Percentiles rank a stretch among this genome's conserved stretches.
phyloP scores from a whole-genome alignment of 2,113 vertebrate species.

The Reinhardtius hippoglossoides region DNA sequence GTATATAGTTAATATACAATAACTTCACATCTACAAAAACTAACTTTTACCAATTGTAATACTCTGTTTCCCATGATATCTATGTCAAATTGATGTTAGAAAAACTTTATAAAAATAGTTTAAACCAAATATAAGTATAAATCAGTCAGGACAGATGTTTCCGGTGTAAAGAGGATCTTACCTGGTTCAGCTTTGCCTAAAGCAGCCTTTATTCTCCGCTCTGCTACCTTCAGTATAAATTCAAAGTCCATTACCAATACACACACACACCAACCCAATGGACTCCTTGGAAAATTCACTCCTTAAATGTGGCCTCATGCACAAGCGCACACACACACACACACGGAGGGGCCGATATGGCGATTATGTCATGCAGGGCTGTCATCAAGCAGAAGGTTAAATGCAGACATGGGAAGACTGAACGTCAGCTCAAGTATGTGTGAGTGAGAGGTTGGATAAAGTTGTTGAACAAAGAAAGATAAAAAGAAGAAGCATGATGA shows the following conservation, averaged over 20 bases:
- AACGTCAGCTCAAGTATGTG: conserved; percentile 55
- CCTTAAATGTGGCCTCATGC: conserved; percentile 20
- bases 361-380: conserved; percentile 61
- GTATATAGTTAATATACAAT: too few relatives aligned
- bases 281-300: conserved; percentile 8
- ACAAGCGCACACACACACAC: conserved; percentile 12
- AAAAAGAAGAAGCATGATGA: neutral
- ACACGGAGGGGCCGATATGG: conserved; percentile 44
- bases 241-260: conserved; percentile 72
- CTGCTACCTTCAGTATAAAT: conserved; percentile 67
- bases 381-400: conserved; percentile 67
- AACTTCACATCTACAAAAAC: too few relatives aligned
- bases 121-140: too few relatives aligned
- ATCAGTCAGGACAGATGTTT: neutral
- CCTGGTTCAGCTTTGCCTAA: conserved; percentile 63
- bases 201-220: conserved; percentile 67
- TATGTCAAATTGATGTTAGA: too few relatives aligned
- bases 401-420: conserved; percentile 38
- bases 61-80: too few relatives aligned
- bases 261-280: neutral
- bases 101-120: too few relatives aligned
- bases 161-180: conserved; percentile 41
- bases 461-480: neutral
- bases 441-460: conserved; percentile 35
- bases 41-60: too few relatives aligned